These are phyloP conservation scores for Malurus leucopterus DNA, from an alignment of 2,797 vertebrate genomes.

Conservation along the genomic window DNA sequence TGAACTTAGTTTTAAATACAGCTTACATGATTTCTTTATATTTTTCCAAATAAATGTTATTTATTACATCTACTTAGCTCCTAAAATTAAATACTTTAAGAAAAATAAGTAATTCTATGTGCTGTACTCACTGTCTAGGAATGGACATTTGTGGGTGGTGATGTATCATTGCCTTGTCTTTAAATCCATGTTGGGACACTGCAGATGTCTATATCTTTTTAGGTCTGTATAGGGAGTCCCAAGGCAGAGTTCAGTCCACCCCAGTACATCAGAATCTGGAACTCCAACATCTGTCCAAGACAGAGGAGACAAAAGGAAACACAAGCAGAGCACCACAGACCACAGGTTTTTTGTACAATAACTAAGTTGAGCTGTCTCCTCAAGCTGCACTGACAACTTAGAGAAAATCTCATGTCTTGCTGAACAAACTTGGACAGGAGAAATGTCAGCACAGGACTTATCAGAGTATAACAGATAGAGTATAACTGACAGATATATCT, in stretches of 20 bases:
- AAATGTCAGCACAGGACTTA: background rate
- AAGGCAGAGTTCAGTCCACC: background rate
- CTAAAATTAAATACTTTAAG: background rate
- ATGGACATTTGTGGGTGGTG: background rate
- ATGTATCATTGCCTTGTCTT: background rate
- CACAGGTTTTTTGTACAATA: background rate
- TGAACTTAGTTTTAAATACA: background rate
- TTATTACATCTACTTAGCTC: background rate
- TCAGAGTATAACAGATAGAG: background rate
- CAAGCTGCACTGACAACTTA: background rate
- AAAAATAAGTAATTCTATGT: background rate
- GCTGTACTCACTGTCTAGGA: background rate
- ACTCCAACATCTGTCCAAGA: background rate
- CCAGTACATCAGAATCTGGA: background rate
- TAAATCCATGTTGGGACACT: background rate
- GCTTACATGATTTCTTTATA: background rate
- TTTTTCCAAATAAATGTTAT: background rate
- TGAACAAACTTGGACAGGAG: background rate
- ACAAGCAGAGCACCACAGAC: background rate
- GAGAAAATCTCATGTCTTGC: background rate
- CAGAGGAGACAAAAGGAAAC: background rate
- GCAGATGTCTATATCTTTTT: background rate
- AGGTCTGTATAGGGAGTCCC: background rate
- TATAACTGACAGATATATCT: background rate
- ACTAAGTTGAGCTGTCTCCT: background rate